phyloP scores from a whole-genome alignment of 2,113 vertebrate genomes.

The Zootoca vivipara region DNA sequence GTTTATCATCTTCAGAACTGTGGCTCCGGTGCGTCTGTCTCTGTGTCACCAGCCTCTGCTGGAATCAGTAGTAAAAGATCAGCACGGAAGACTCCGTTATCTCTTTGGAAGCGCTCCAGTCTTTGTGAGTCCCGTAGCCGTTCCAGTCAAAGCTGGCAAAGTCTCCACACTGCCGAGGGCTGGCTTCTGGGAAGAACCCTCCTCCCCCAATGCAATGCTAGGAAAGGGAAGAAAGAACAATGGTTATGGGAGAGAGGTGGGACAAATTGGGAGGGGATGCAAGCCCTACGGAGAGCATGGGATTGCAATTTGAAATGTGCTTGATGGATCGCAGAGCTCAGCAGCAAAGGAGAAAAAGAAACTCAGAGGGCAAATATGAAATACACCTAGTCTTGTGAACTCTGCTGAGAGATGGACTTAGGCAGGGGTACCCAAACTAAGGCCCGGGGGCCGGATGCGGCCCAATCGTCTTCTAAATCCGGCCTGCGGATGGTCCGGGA shows the following conservation, averaged over 20 bases:
- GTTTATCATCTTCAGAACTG: too few relatives aligned
- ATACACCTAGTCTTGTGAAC: neutral
- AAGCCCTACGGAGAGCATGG: neutral
- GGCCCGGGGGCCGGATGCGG: too few relatives aligned
- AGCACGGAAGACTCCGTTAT: slow-evolving; percentile 14
- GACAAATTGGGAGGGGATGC: neutral
- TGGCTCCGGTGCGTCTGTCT: neutral
- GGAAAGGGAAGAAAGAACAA: neutral
- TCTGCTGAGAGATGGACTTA: neutral
- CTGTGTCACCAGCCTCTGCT: neutral
- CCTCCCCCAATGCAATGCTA: slow-evolving; percentile 56
- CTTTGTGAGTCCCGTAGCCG: slow-evolving; percentile 41
- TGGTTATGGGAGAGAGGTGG: too few relatives aligned
- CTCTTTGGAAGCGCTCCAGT: slow-evolving; percentile 15
- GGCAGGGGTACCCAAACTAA: too few relatives aligned
- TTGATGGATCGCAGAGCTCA: neutral
- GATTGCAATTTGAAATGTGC: neutral
- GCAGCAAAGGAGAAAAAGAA: neutral
- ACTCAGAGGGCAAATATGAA: too few relatives aligned
- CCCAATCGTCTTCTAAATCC: too few relatives aligned
- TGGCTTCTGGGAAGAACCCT: slow-evolving; percentile 37
- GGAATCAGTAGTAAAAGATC: slow-evolving; percentile 22
- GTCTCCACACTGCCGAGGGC: slow-evolving; percentile 51
- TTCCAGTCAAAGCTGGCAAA: slow-evolving; percentile 56
- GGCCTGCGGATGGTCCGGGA: too few relatives aligned